These are phyloP conservation scores for Drosophila ficusphila DNA, from an alignment of 1,140 invertebrate genomes.

Conservation along the genomic window DNA sequence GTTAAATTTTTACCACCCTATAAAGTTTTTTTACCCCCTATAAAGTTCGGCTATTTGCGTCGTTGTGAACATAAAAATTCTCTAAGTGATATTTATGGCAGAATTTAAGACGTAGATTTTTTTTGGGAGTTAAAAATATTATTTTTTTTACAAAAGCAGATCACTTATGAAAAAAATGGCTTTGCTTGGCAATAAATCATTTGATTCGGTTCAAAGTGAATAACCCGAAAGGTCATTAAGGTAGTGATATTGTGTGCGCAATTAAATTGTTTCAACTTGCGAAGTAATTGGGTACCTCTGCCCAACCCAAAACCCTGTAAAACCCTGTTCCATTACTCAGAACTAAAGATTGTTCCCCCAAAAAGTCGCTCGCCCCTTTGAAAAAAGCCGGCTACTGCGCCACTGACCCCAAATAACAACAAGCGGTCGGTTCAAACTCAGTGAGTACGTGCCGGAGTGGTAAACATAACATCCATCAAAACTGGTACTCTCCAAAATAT, in stretches of 20 bases:
- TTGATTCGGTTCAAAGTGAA: no score
- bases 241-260: no score
- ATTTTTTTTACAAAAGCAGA: no score
- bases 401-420: conserved; percentile 48
- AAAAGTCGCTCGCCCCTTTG: conserved; percentile 2
- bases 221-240: no score
- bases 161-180: no score
- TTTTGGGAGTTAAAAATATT: no score
- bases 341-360: not conserved
- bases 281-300: not conserved
- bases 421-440: conserved; percentile 26
- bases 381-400: conserved; percentile 37
- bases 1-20: conserved; percentile 18
- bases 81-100: no score
- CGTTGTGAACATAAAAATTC: not conserved
- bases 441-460: conserved; percentile 43
- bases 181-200: no score
- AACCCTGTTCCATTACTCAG: not conserved
- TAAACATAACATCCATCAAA: conserved; percentile 61
- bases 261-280: no score
- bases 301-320: not conserved
- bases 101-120: no score
- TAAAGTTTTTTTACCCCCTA: conserved; percentile 29
- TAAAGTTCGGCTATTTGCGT: conserved; percentile 26
- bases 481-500: conserved; percentile 67